Evolutionary conservation across 2,888 invertebrate species (phyloP).

Genomic region (Dyspetes luteomarginatus): DNA sequence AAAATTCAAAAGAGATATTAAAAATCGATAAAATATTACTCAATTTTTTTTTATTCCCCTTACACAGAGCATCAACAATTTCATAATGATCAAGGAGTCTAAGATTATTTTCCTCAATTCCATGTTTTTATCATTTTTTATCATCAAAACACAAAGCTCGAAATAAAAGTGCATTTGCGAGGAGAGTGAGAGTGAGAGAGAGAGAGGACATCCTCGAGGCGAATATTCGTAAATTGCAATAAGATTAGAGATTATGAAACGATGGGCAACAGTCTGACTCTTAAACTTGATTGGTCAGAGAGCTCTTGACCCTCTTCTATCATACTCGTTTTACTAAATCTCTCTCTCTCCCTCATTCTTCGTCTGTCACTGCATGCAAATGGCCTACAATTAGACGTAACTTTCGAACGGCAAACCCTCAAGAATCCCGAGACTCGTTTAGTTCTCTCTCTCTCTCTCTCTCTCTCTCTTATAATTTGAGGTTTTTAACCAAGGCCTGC

Average conservation of each 20-base stretch:
- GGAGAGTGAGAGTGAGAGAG: too few species aligned
- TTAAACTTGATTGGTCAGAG: constrained; percentile 66
- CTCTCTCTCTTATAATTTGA: constrained; percentile 41
- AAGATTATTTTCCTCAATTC: neutral
- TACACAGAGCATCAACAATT: neutral
- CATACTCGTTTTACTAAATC: neutral
- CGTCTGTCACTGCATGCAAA: constrained; percentile 9
- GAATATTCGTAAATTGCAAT: constrained; percentile 63
- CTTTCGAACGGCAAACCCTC: constrained; percentile 52
- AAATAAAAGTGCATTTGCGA: constrained; percentile 34
- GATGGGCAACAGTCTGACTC: constrained; percentile 56
- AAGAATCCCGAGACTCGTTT: constrained; percentile 31
- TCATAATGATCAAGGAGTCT: neutral
- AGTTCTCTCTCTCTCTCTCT: constrained; percentile 23
- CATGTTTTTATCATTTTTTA: neutral
- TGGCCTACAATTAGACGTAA: constrained; percentile 57
- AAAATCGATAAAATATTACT: constrained; percentile 18
- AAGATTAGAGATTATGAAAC: constrained; percentile 61
- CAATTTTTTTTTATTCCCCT: neutral
- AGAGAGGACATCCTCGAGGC: constrained; percentile 43
- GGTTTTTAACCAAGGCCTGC: constrained; percentile 22
- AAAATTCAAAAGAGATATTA: constrained; percentile 67
- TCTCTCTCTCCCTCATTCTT: neutral
- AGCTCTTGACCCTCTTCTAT: too few species aligned
- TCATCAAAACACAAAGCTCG: neutral